A percentile compares a stretch with the other conserved stretches of the same genome.
These are phyloP conservation scores for Fragum sueziense DNA, from an alignment of 2,888 invertebrate genomes.

Conservation along the genomic window DNA sequence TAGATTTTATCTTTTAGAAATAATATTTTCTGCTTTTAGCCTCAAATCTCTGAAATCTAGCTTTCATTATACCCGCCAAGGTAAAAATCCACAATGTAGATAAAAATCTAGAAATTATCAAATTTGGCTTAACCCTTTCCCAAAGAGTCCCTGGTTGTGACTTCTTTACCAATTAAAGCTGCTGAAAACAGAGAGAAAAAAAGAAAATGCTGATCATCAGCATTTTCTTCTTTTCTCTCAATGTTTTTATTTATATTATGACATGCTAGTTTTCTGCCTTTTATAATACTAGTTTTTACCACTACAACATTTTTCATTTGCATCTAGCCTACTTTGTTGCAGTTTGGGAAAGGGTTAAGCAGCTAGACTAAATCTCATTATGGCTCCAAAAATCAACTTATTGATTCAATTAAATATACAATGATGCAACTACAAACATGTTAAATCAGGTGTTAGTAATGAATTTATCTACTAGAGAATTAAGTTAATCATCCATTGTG, in stretches of 20 bases:
- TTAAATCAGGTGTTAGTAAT: slow-evolving; percentile 22
- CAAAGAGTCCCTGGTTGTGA: no score
- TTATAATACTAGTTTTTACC: no score
- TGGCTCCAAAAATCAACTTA: background rate
- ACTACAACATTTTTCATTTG: no score
- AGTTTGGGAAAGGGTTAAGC: background rate
- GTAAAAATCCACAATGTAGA: background rate
- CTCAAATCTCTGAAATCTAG: background rate
- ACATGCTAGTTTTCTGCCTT: no score
- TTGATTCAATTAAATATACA: slow-evolving; percentile 7
- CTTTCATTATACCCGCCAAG: slow-evolving; percentile 4
- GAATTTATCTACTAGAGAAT: slow-evolving; percentile 17
- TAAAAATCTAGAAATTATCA: no score
- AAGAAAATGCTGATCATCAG: no score
- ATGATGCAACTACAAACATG: slow-evolving; percentile 4
- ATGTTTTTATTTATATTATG: no score
- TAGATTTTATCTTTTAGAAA: background rate
- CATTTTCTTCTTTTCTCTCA: no score
- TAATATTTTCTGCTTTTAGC: background rate
- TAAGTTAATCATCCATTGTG: slow-evolving; percentile 3
- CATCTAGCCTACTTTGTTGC: background rate
- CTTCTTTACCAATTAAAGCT: no score
- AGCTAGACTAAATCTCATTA: background rate
- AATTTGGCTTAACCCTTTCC: no score
- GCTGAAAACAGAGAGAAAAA: no score